These are phyloP conservation scores for Sminthurinus signatus DNA, from an alignment of 1,140 invertebrate species.

Conservation along the genomic window DNA sequence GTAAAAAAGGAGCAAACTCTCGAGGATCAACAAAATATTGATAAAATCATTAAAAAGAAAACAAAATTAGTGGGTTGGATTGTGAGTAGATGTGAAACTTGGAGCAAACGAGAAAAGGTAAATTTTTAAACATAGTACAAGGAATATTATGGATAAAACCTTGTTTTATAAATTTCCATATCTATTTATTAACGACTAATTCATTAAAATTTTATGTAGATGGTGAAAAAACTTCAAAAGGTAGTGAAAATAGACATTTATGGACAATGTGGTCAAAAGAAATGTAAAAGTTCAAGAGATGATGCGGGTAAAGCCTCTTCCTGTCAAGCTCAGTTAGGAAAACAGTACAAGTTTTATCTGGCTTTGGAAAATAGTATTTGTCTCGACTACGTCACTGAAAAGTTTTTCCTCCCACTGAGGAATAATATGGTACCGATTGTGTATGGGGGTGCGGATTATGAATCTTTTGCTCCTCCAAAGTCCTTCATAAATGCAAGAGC, in stretches of 20 bases:
- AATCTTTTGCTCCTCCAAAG: slow-evolving; percentile 43
- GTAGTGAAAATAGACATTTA: slow-evolving; percentile 51
- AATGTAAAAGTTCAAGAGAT: no score
- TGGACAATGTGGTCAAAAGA: slow-evolving; percentile 46
- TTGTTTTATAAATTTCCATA: no score
- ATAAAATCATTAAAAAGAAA: no score
- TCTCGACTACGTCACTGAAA: slow-evolving; percentile 48
- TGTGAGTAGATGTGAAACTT: no score
- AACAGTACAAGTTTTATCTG: slow-evolving; percentile 45
- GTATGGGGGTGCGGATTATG: slow-evolving; percentile 44
- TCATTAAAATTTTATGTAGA: no score
- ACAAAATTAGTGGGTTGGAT: no score
- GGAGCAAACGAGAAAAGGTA: no score
- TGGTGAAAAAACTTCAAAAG: slow-evolving; percentile 45
- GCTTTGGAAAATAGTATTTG: slow-evolving; percentile 47
- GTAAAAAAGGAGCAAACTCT: no score
- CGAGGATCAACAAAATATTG: no score
- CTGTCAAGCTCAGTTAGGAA: slow-evolving; percentile 29
- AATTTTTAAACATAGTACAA: no score
- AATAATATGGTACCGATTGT: slow-evolving; percentile 42
- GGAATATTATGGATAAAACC: no score
- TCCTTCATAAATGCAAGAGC: not conserved
- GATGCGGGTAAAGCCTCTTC: not conserved
- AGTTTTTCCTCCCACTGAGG: slow-evolving; percentile 38
- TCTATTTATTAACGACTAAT: no score